Percentiles rank a stretch among this genome's conserved stretches.
Conservation (phyloP, 2,888 invertebrate species). For the Drosophila fungiperda region DNA sequence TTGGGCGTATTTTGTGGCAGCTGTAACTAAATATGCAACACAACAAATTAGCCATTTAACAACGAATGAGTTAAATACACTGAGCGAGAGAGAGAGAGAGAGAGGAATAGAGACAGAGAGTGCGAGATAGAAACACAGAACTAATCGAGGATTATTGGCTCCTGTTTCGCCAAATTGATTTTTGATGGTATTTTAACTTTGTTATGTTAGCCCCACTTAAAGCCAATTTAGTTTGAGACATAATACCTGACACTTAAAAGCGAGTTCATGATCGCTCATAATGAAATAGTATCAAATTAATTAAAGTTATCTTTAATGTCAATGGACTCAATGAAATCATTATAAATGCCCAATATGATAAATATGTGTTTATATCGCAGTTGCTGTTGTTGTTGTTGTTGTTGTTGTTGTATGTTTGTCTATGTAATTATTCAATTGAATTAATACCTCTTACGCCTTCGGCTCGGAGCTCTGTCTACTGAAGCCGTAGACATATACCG, state of each 20-base stretch:
- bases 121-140: slow-evolving; percentile 17
- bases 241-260: not conserved
- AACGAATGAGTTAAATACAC: slow-evolving; percentile 19
- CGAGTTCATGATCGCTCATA: not conserved
- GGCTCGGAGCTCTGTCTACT: slow-evolving; percentile 28
- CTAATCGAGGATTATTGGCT: slow-evolving; percentile 42
- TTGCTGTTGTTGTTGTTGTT: slow-evolving; percentile 13
- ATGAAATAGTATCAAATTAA: not conserved
- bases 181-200: not conserved
- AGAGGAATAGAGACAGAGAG: too few relatives aligned
- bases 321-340: slow-evolving; percentile 2
- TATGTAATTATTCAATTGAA: slow-evolving; percentile 81
- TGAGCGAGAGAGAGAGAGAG: not conserved
- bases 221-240: not conserved
- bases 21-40: slow-evolving; percentile 74
- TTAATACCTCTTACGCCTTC: slow-evolving; percentile 74
- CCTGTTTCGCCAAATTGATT: not conserved
- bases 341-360: slow-evolving; percentile 2
- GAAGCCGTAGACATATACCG: slow-evolving; percentile 34
- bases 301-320: not conserved
- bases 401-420: slow-evolving; percentile 37
- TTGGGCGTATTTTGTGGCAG: slow-evolving; percentile 66
- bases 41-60: slow-evolving; percentile 81
- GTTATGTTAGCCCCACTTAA: not conserved
- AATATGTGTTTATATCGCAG: slow-evolving; percentile 7